Evolutionary conservation across 2,888 invertebrate genomes (phyloP).

Genomic region (Esperia sulphurella): DNA sequence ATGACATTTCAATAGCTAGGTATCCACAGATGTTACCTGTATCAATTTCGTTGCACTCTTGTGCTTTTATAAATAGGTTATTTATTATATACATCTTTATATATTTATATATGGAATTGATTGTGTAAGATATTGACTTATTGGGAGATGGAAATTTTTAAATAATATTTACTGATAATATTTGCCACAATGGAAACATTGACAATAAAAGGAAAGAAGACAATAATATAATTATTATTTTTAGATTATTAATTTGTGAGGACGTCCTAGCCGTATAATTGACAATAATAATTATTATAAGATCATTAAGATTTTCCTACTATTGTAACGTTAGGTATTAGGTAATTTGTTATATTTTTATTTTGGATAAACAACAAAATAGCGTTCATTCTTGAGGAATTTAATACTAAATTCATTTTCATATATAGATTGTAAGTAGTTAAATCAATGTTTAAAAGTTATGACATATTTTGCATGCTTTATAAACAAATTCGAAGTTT

Average conservation of each 20-base stretch:
- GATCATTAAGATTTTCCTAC: constrained; percentile 11
- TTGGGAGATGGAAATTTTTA: constrained; percentile 13
- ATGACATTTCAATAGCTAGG: no score
- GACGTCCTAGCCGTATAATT: constrained; percentile 36
- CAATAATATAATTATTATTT: constrained; percentile 18
- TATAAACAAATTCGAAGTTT: constrained; percentile 22
- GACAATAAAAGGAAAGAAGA: constrained; percentile 39
- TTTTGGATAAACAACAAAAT: neutral
- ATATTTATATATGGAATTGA: constrained; percentile 18
- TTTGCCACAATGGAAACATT: constrained; percentile 30
- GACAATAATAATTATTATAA: constrained; percentile 37
- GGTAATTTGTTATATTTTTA: constrained; percentile 7
- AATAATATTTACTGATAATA: constrained; percentile 7
- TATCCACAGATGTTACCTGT: neutral
- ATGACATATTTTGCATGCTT: constrained; percentile 20
- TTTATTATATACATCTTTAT: constrained; percentile 1
- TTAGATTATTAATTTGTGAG: constrained; percentile 19
- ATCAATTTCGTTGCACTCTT: no score
- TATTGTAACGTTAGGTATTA: constrained; percentile 9
- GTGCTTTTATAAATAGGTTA: constrained; percentile 1
- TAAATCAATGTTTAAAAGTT: neutral
- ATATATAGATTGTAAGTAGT: neutral
- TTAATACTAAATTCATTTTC: no score
- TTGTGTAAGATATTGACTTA: constrained; percentile 15
- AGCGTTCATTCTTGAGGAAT: no score